These are phyloP conservation scores for Corythaixoides concolor DNA, from an alignment of 2,113 vertebrate genomes.

Conservation along the genomic window DNA sequence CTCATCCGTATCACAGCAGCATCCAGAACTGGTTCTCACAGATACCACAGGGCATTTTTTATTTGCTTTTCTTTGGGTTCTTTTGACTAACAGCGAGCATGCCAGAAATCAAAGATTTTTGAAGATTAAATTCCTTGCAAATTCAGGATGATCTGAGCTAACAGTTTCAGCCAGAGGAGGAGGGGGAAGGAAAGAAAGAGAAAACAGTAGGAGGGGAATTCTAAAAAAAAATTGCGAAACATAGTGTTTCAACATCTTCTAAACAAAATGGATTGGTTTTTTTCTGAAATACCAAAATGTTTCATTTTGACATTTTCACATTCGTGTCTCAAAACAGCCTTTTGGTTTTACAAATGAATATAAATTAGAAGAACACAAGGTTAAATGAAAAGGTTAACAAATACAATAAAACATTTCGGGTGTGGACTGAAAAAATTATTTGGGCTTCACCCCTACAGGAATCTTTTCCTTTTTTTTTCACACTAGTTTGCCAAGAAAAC, in stretches of 20 bases:
- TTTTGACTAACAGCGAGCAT: neutral
- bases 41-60: neutral
- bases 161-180: neutral
- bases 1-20: neutral
- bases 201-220: slow-evolving; percentile 33
- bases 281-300: slow-evolving; percentile 27
- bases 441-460: neutral
- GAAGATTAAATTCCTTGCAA: neutral
- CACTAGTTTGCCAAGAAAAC: neutral
- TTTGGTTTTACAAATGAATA: neutral
- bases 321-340: neutral
- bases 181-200: neutral
- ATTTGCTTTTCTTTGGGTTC: neutral
- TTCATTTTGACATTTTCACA: slow-evolving; percentile 35
- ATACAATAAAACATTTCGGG: neutral
- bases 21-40: neutral
- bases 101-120: neutral
- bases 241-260: slow-evolving; percentile 61
- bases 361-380: slow-evolving; percentile 35
- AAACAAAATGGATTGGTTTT: slow-evolving; percentile 10
- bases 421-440: slow-evolving; percentile 15
- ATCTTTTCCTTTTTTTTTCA: neutral
- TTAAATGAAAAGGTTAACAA: slow-evolving; percentile 51
- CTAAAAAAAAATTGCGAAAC: slow-evolving; percentile 33
- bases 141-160: slow-evolving; percentile 4